Conservation (phyloP, 2,113 vertebrate genomes). For the Scolopax mira region DNA sequence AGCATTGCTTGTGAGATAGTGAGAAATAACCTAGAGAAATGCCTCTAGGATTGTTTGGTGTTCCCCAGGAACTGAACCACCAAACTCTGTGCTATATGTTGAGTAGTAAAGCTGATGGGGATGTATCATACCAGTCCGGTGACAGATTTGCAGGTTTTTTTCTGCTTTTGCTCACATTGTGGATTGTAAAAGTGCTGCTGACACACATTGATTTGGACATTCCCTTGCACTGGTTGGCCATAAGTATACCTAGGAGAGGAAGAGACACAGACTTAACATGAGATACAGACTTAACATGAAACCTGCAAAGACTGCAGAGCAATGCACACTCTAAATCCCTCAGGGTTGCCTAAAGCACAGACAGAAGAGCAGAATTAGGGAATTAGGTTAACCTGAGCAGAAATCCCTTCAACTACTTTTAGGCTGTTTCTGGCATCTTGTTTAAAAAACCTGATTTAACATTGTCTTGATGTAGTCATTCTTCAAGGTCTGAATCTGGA, state of each 20-base stretch:
- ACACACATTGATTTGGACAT: constrained; percentile 58
- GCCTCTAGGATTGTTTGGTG: neutral
- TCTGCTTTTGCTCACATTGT: constrained; percentile 18
- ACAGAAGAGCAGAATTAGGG: neutral
- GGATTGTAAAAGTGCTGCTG: neutral
- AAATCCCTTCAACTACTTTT: neutral
- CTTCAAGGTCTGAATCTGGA: neutral
- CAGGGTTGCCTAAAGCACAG: neutral
- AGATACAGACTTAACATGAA: neutral
- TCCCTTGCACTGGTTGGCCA: constrained; percentile 69
- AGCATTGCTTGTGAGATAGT: neutral
- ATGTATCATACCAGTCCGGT: constrained; percentile 51
- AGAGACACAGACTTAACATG: neutral
- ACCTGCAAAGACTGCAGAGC: neutral
- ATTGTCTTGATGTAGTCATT: neutral
- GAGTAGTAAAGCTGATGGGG: neutral
- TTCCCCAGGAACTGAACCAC: neutral
- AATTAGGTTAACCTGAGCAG: neutral
- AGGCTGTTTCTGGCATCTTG: neutral
- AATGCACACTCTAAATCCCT: neutral
- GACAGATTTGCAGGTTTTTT: constrained; percentile 56
- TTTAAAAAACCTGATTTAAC: neutral
- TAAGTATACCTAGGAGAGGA: constrained; percentile 67
- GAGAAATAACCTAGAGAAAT: neutral
- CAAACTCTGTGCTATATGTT: neutral